Percentiles rank a stretch among this genome's conserved stretches.
Evolutionary conservation across 2,113 vertebrate species (phyloP).

Genomic region (Anseranas semipalmata): DNA sequence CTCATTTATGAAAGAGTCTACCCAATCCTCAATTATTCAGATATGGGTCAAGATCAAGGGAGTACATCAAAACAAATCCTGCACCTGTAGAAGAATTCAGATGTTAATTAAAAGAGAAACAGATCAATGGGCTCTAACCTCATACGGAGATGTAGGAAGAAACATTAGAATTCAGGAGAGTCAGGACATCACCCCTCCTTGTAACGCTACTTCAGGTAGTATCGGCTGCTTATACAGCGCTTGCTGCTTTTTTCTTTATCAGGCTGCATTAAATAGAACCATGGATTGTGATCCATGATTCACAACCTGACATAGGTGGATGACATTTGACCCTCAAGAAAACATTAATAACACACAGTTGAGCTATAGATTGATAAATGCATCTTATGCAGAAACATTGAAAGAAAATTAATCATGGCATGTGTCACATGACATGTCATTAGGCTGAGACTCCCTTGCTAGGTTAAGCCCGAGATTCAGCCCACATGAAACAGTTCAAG

Average conservation of each 20-base stretch:
- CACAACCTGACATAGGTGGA: background rate
- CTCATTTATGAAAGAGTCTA: conserved; percentile 68
- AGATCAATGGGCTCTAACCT: conserved; percentile 47
- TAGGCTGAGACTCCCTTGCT: background rate
- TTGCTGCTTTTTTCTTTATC: background rate
- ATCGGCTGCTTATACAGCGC: background rate
- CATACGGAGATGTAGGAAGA: background rate
- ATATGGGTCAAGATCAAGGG: conserved; percentile 63
- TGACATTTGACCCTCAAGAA: conserved; percentile 19
- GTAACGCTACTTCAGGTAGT: background rate
- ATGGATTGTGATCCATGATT: background rate
- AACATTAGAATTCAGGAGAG: background rate
- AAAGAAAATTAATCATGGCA: conserved; percentile 13
- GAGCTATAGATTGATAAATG: background rate
- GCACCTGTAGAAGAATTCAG: conserved; percentile 45
- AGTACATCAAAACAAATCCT: conserved; percentile 58
- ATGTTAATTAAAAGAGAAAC: conserved; percentile 66
- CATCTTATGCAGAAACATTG: background rate
- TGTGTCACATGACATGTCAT: background rate
- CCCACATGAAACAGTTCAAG: background rate
- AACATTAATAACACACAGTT: background rate
- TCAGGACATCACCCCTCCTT: background rate
- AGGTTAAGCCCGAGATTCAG: background rate
- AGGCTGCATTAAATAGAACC: background rate
- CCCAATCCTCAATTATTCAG: conserved; percentile 67